These are phyloP conservation scores for Branchinecta sandiegonensis DNA, from an alignment of 2,888 invertebrate species.

Conservation along the genomic window DNA sequence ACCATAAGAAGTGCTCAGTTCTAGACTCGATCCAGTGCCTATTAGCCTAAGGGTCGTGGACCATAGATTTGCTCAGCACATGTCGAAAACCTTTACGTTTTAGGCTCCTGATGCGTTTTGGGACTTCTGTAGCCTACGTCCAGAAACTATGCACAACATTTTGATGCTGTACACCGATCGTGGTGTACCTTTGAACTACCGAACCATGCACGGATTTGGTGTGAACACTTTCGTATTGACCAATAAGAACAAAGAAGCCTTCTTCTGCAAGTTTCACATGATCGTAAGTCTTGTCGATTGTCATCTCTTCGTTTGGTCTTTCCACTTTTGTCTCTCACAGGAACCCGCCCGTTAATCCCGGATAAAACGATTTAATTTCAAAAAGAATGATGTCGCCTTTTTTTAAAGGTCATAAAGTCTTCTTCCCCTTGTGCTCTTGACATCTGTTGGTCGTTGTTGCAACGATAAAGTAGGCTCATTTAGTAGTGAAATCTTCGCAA, in stretches of 20 bases:
- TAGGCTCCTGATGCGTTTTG: slow-evolving; percentile 40
- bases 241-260: slow-evolving; percentile 34
- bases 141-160: slow-evolving; percentile 38
- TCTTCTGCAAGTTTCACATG: slow-evolving; percentile 39
- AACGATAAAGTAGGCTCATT: too few relatives aligned
- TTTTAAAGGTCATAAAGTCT: too few relatives aligned
- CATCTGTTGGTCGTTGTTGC: too few relatives aligned
- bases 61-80: too few relatives aligned
- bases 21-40: background rate
- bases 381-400: too few relatives aligned
- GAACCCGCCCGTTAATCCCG: too few relatives aligned
- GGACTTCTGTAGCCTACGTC: slow-evolving; percentile 40
- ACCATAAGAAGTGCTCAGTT: too few relatives aligned
- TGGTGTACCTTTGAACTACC: slow-evolving; percentile 38
- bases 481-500: too few relatives aligned
- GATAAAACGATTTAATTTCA: too few relatives aligned
- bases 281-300: slow-evolving; percentile 31
- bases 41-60: background rate
- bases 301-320: too few relatives aligned
- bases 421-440: too few relatives aligned
- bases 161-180: slow-evolving; percentile 38
- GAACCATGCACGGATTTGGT: slow-evolving; percentile 39
- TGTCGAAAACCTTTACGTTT: background rate
- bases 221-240: slow-evolving; percentile 39
- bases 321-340: too few relatives aligned